Evolutionary conservation across 1,140 invertebrate species (phyloP).

Genomic region (Drosophila busckii): DNA sequence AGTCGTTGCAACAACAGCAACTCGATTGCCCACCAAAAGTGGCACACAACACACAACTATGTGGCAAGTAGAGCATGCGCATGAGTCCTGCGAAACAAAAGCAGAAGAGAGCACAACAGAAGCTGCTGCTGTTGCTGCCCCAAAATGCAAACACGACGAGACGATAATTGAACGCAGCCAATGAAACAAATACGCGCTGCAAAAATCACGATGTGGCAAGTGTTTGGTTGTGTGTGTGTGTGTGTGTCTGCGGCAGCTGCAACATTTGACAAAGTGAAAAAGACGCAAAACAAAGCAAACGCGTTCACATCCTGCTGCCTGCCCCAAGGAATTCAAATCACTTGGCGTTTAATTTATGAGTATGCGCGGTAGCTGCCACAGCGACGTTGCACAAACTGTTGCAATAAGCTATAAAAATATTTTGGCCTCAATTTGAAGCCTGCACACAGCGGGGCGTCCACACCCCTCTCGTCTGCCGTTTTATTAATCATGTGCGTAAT

Average conservation of each 20-base stretch:
- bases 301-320: conserved; percentile 10
- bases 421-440: conserved; percentile 73
- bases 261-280: conserved; percentile 70
- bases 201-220: too few species aligned
- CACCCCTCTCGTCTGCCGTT: conserved; percentile 38
- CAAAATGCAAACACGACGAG: too few species aligned
- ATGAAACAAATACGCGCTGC: too few species aligned
- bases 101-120: too few species aligned
- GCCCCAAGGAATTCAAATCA: conserved; percentile 74
- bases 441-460: conserved; percentile 13
- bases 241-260: conserved; percentile 70
- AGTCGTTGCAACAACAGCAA: too few species aligned
- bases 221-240: too few species aligned
- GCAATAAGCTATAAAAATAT: conserved; percentile 69
- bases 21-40: too few species aligned
- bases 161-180: too few species aligned
- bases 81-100: too few species aligned
- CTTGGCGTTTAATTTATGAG: conserved; percentile 76
- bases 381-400: conserved; percentile 32
- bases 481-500: conserved; percentile 76
- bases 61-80: too few species aligned
- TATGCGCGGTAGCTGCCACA: conserved; percentile 62
- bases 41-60: too few species aligned
- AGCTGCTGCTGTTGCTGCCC: too few species aligned
- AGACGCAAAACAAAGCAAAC: conserved; percentile 49